Conservation (phyloP, 2,113 vertebrate species). For the Tetrax tetrax region DNA sequence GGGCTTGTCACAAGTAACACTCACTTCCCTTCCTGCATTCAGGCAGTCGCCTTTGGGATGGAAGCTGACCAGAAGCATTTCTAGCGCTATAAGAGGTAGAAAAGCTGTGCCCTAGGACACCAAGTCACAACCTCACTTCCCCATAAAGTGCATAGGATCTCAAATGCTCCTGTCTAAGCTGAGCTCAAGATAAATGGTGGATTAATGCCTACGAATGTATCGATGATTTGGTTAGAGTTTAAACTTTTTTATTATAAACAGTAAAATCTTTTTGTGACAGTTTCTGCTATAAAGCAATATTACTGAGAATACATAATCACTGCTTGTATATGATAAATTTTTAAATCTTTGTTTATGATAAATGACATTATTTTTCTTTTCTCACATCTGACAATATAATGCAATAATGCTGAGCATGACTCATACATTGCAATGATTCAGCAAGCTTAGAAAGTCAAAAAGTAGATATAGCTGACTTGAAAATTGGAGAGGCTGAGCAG, state of each 20-base stretch:
- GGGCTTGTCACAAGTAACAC: neutral
- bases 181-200: neutral
- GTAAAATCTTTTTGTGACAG: neutral
- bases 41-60: neutral
- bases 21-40: neutral
- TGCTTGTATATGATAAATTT: neutral
- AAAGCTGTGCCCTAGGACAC: neutral
- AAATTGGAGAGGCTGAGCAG: neutral
- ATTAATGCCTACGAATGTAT: neutral
- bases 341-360: neutral
- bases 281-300: neutral
- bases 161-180: neutral
- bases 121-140: neutral
- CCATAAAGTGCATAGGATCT: neutral
- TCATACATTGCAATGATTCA: slow-evolving; percentile 47
- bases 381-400: slow-evolving; percentile 5
- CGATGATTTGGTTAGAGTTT: neutral
- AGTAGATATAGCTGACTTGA: neutral
- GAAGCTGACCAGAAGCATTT: neutral
- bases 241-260: neutral
- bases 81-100: rapidly evolving
- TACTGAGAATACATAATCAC: neutral
- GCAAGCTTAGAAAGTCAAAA: slow-evolving; percentile 32
- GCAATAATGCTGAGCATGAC: neutral
- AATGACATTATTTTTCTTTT: slow-evolving; percentile 19